Conservation (phyloP, 1,140 invertebrate genomes). For the Geopemphigus sp. region DNA sequence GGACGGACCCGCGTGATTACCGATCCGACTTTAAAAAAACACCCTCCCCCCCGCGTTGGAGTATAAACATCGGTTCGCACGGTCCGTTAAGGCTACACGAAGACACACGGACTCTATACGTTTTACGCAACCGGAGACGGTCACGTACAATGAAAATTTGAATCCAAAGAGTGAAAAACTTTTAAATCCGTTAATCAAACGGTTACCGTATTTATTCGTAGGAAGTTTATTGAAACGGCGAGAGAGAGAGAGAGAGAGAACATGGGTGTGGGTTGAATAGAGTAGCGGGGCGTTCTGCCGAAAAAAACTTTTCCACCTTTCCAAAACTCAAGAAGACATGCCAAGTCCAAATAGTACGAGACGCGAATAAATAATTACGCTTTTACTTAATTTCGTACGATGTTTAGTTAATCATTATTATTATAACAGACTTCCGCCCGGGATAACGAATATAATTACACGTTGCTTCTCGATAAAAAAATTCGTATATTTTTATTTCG, state of each 20-base stretch:
- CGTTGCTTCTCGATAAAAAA: neutral
- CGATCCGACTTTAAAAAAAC: conserved; percentile 7
- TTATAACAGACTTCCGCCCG: neutral
- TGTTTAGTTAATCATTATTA: neutral
- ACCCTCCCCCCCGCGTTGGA: no score
- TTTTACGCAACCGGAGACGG: neutral
- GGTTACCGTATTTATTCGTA: conserved; percentile 15
- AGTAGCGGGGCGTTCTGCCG: neutral
- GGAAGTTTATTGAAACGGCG: conserved; percentile 4
- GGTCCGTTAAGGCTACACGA: neutral
- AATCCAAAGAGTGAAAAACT: conserved; percentile 32
- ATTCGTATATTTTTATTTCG: neutral
- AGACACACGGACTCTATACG: neutral
- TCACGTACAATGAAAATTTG: conserved; percentile 23
- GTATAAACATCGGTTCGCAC: neutral
- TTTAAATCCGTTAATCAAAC: conserved; percentile 38
- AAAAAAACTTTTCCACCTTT: neutral
- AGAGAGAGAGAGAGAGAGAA: no score
- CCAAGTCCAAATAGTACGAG: conserved; percentile 17
- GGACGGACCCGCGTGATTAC: neutral
- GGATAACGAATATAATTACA: no score
- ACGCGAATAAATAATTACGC: conserved; percentile 13
- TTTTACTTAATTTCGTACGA: conserved; percentile 23
- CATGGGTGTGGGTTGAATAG: neutral
- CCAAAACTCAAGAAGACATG: conserved; percentile 14